Evolutionary conservation across 2,113 vertebrate genomes (phyloP).

Genomic region (Oreochromis niloticus): DNA sequence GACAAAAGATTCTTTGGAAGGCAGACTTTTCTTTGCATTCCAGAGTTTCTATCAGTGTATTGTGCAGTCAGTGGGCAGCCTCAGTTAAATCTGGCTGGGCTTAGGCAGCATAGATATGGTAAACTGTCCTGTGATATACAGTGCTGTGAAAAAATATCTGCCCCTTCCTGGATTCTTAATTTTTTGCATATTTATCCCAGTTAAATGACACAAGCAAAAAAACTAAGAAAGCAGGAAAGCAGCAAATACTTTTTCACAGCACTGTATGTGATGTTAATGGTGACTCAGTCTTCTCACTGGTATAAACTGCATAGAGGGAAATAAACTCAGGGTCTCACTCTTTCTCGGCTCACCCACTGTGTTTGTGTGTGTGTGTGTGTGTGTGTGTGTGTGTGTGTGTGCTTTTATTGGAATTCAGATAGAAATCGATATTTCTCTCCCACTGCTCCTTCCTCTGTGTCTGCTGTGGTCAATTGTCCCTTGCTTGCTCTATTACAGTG

Average conservation of each 20-base stretch:
- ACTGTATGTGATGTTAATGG: background rate
- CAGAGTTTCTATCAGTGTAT: background rate
- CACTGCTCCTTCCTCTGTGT: background rate
- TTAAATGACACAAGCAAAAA: background rate
- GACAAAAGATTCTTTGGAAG: background rate
- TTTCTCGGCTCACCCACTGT: fast-evolving
- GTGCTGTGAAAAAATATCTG: background rate
- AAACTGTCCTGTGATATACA: background rate
- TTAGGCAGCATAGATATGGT: background rate
- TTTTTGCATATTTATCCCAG: background rate
- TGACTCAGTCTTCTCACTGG: background rate
- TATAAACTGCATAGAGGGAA: background rate
- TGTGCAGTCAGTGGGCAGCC: background rate
- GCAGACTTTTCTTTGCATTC: background rate
- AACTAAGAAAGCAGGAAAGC: background rate
- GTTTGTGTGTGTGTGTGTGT: background rate
- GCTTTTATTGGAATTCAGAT: background rate
- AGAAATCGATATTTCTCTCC: background rate
- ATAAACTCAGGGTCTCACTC: background rate
- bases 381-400: fast-evolving
- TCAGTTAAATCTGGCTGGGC: background rate
- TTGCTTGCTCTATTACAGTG: background rate
- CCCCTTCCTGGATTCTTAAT: background rate
- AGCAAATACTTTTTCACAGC: background rate
- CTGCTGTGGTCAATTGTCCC: background rate